Evolutionary conservation across 2,888 invertebrate species (phyloP), one percentile per base, ranked within the genome.

Genomic region (Dasysyrphus tricinctus): DNA sequence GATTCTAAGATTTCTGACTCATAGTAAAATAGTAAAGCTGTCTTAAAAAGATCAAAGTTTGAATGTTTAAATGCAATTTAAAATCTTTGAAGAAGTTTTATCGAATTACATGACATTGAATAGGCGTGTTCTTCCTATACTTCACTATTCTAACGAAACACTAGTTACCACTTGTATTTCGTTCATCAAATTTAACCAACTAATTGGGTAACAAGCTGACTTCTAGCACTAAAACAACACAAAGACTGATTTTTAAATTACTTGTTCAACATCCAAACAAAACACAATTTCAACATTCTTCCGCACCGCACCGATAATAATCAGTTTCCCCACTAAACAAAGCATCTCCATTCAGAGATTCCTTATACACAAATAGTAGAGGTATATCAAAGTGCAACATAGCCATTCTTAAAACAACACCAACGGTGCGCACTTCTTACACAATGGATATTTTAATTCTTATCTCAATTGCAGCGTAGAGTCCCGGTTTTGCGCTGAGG

Each of bases 211-310:
- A 79, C 65, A 79, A 78, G 54, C 59, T 32, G 44, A 19, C 69
- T 34, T 70, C 74, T 16, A 47, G 39, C 73, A 67, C 67, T 67
- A 57, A 24, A 24, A 70, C 57, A 67, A 59, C 67, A 78, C 67
- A 61, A 59, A 37, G 37, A 54, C 59, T 57, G 59, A 72, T 73
- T 73, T 65, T 59, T 24, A 44, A 59, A 78, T 67, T 78, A 67
- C 78, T 11, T 78, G 82, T 67, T 78, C 72, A 82, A 69, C 81
- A 72, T 63, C 56, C 2, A 63, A 57, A 12, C 42, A 37, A 6
- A 76, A 76, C 77, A 74, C 42, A 34, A 44, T 47, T 63, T 34
- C 12, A 63, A 57, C 63, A 82, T 82, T 78, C 72, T 63, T 63
- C 63, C 44, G 44, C 63, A 19, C 29, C n/a, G 29, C 72, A 34